These are phyloP conservation scores for Eueides isabella DNA, from an alignment of 1,140 invertebrate genomes.

Conservation along the genomic window DNA sequence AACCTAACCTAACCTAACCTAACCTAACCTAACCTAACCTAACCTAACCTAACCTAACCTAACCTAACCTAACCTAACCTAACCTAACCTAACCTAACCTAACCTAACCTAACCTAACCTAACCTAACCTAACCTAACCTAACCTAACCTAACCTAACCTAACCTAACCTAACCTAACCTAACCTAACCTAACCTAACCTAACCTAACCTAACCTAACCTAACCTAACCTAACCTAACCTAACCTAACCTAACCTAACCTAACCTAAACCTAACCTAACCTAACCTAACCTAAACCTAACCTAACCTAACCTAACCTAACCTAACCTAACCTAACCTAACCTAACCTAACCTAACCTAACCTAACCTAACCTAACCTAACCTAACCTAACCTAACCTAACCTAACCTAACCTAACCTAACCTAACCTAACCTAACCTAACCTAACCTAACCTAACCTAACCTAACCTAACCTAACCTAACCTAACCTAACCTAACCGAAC, in stretches of 20 bases:
- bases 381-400: slow-evolving; percentile 56
- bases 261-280: too few relatives aligned
- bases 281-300: too few relatives aligned
- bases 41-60: slow-evolving; percentile 42
- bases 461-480: slow-evolving; percentile 17
- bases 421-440: slow-evolving; percentile 39
- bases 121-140: slow-evolving; percentile 31
- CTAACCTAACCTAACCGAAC: too few relatives aligned
- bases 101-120: slow-evolving; percentile 44
- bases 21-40: slow-evolving; percentile 55
- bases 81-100: slow-evolving; percentile 44
- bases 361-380: slow-evolving; percentile 59
- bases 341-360: slow-evolving; percentile 49
- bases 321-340: slow-evolving; percentile 48
- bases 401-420: slow-evolving; percentile 35
- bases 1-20: slow-evolving; percentile 29
- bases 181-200: slow-evolving; percentile 45
- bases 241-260: slow-evolving; percentile 16
- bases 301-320: too few relatives aligned
- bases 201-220: slow-evolving; percentile 45
- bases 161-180: slow-evolving; percentile 21
- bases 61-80: slow-evolving; percentile 40
- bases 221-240: slow-evolving; percentile 43
- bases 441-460: slow-evolving; percentile 35
- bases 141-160: slow-evolving; percentile 34